A percentile compares a stretch with the other conserved stretches of the same genome.
Evolutionary conservation across 2,888 invertebrate species (phyloP).

Genomic region (Eupithecia dodoneata): DNA sequence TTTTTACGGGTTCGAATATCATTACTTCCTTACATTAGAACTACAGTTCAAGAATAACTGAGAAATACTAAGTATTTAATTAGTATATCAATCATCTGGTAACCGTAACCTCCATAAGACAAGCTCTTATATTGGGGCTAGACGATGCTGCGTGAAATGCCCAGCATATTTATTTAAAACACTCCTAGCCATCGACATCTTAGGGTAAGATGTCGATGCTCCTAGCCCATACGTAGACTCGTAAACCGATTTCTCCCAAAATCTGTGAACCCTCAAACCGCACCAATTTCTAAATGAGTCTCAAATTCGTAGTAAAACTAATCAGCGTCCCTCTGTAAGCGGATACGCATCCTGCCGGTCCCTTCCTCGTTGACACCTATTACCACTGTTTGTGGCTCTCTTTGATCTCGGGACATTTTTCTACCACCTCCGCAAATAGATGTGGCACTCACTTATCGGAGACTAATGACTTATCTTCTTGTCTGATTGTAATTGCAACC

Average conservation of each 20-base stretch:
- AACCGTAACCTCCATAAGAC: background rate
- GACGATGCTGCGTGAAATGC: background rate
- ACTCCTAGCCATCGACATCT: too few relatives aligned
- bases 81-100: background rate
- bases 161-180: background rate
- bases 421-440: background rate
- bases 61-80: background rate
- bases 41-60: background rate
- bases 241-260: background rate
- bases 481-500: background rate
- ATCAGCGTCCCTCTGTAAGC: conserved; percentile 21
- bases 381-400: background rate
- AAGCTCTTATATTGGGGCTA: background rate
- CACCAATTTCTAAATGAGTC: background rate
- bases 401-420: conserved; percentile 7
- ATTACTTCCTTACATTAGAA: background rate
- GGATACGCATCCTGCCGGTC: conserved; percentile 28
- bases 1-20: background rate
- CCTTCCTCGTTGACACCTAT: conserved; percentile 8
- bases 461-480: background rate
- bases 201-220: background rate
- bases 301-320: conserved; percentile 8
- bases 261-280: background rate
- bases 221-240: background rate
- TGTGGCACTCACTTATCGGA: background rate